Conservation (phyloP, 2,797 vertebrate species). For the Hephaestus fuliginosus region DNA sequence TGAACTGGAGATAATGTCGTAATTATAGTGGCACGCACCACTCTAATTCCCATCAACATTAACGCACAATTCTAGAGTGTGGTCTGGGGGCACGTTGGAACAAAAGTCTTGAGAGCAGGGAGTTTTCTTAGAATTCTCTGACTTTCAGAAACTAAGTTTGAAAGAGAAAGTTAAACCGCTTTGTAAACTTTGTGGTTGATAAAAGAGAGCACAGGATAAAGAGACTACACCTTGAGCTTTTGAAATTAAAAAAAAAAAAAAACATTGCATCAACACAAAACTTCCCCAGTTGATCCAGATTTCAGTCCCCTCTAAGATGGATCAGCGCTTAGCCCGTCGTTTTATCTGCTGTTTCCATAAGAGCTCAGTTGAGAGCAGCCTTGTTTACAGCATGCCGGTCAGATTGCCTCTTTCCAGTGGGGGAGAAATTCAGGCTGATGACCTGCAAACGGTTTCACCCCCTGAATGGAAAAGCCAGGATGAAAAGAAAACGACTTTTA, state of each 20-base stretch:
- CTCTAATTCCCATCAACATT: slow-evolving; percentile 63
- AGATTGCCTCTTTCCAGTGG: slow-evolving; percentile 29
- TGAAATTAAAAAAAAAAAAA: background rate
- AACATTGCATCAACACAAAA: slow-evolving; percentile 26
- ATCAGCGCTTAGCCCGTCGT: slow-evolving; percentile 23
- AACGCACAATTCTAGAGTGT: slow-evolving; percentile 54
- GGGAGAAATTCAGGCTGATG: slow-evolving; percentile 24
- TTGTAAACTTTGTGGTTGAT: slow-evolving; percentile 33
- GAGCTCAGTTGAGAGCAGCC: slow-evolving; percentile 18
- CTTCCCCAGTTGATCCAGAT: slow-evolving; percentile 15
- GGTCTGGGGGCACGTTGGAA: slow-evolving; percentile 58
- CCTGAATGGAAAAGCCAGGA: slow-evolving; percentile 52
- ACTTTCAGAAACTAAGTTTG: slow-evolving; percentile 26
- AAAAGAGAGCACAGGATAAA: background rate
- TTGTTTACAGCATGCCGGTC: slow-evolving; percentile 46
- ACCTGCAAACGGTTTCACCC: slow-evolving; percentile 52
- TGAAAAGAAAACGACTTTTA: slow-evolving; percentile 50
- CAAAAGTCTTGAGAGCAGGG: slow-evolving; percentile 39
- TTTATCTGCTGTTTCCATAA: slow-evolving; percentile 27
- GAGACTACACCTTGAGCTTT: background rate
- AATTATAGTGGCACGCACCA: slow-evolving; percentile 67
- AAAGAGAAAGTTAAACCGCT: slow-evolving; percentile 26
- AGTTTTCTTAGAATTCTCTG: slow-evolving; percentile 31
- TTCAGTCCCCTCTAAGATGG: slow-evolving; percentile 8
- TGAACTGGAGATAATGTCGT: slow-evolving; percentile 73